Evolutionary conservation across 2,888 invertebrate species (phyloP), one percentile per base, ranked within the genome.

Genomic region (Cyclophora punctaria): DNA sequence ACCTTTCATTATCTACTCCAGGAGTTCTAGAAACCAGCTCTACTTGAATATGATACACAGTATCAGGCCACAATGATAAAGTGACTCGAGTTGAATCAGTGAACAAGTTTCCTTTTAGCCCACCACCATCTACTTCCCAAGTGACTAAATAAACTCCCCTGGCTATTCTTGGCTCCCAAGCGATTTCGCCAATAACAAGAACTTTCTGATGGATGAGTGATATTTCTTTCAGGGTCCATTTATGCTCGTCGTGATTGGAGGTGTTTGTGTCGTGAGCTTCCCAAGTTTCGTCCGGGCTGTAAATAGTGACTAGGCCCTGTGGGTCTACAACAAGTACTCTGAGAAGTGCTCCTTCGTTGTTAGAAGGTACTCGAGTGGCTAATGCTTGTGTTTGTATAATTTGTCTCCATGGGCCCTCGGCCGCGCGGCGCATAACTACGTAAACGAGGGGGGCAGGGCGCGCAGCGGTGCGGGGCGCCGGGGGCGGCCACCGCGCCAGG

Each of bases 61-160:
- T 94, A 75, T 94, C 94, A 47, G 94, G 94, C 94, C 94, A 95
- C 48, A 95, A 85, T 51, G 94, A 94, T 61, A 95, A 80, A 49
- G 94, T 94, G 56, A 95, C 94, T 67, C 93, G 91, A 52, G 94
- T 94, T 48, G 94, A 93, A 78, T 95, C 94, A 44, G 95, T 95
- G 80, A 94, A 93, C 59, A 95, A 89, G 80, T 95, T 94, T 59
- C 95, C 95, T 82, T 93, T 94, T 55, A 95, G 86, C 58, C 94
- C 94, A 62, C 94, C 94, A 52, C 94, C 94, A 69, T 93, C 93
- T 50, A 95, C 93, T 89, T 95, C 95, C 95, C 95, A 95, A 56
- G 94, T 94, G 48, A 95, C 94, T 69, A 95, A 89, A 80, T 94
- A 95, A 53, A 94, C 92, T 35, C 91, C 92, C 48, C 90, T 90